Evolutionary conservation across 2,888 invertebrate species (phyloP).

Genomic region (Meta bourneti): DNA sequence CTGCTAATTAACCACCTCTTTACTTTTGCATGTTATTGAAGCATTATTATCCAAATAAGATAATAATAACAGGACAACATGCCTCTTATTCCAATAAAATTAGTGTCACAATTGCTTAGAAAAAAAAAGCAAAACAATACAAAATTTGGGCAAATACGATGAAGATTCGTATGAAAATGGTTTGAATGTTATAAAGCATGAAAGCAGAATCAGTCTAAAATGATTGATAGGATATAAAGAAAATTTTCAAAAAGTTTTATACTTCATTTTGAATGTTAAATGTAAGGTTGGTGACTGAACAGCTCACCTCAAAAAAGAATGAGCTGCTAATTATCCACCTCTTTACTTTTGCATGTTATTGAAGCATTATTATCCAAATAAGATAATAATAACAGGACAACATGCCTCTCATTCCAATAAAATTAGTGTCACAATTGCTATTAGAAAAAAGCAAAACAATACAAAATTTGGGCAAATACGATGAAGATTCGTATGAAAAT

Average conservation of each 20-base stretch:
- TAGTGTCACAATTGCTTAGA: too few relatives aligned
- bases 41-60: constrained; percentile 13
- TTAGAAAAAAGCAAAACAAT: too few relatives aligned
- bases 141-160: too few relatives aligned
- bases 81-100: neutral
- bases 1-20: constrained; percentile 28
- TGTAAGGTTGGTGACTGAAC: constrained; percentile 23
- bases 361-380: constrained; percentile 3
- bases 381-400: constrained; percentile 30
- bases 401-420: neutral
- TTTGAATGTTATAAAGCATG: too few relatives aligned
- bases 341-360: constrained; percentile 23
- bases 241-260: too few relatives aligned
- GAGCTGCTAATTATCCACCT: constrained; percentile 37
- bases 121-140: too few relatives aligned
- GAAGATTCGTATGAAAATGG: too few relatives aligned
- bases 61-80: constrained; percentile 30
- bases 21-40: constrained; percentile 34
- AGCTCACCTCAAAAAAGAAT: neutral
- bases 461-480: too few relatives aligned
- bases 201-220: too few relatives aligned
- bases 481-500: too few relatives aligned
- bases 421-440: neutral
- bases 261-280: neutral
- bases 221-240: too few relatives aligned